Conservation (phyloP, 2,888 invertebrate species). For the Agrochola lota region DNA sequence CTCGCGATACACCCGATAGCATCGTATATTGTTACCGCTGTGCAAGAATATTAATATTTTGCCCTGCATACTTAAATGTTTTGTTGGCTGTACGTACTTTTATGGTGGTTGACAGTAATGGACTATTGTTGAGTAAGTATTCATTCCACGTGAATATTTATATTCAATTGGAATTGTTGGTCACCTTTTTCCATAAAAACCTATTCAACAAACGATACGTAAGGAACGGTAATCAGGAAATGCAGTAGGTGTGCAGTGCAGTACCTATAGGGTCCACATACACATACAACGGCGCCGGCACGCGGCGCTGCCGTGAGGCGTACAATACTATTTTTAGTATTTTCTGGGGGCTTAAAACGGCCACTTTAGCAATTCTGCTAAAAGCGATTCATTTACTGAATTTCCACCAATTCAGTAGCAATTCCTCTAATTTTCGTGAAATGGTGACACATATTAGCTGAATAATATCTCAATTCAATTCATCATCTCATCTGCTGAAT, state of each 20-base stretch:
- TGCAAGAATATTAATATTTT: no score
- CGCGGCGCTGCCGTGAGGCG: no score
- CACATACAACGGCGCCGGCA: not conserved
- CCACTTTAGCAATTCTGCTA: no score
- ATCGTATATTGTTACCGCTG: not conserved
- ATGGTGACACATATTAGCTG: no score
- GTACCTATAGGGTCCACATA: not conserved
- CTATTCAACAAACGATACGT: slow-evolving; percentile 2
- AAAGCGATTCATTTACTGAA: no score
- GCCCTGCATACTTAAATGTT: not conserved
- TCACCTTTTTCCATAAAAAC: slow-evolving; percentile 20
- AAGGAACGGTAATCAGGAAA: not conserved
- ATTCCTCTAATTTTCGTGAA: no score
- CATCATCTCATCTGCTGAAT: no score
- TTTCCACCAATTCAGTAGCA: no score
- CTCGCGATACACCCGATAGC: not conserved
- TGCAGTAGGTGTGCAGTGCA: not conserved
- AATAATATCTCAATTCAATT: no score
- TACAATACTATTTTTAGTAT: no score
- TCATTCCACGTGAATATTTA: slow-evolving; percentile 27
- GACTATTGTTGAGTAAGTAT: slow-evolving; percentile 24
- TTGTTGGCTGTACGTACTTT: slow-evolving; percentile 12
- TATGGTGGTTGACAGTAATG: slow-evolving; percentile 8
- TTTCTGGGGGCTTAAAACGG: no score
- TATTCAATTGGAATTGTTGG: not conserved